Evolutionary conservation across 2,797 vertebrate species (phyloP), one percentile per base, ranked within the genome.

Genomic region (Gambusia yucatana): DNA sequence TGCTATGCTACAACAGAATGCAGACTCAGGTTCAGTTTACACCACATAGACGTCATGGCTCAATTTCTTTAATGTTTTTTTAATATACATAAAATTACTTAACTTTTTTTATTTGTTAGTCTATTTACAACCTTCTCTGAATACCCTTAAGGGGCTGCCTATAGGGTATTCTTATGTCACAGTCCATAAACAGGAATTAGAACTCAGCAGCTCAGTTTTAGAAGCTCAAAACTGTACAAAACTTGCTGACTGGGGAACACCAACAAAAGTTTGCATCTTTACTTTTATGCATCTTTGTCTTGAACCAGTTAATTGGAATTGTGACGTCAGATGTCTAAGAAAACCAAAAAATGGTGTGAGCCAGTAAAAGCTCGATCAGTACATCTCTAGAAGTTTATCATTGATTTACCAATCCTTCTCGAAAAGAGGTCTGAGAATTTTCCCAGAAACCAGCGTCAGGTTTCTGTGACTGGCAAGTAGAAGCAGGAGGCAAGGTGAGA

Each of bases 321-420:
- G 65, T 25, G 3, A 69, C 4, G 7, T 25, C 20, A 25, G 22
- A 43, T 10, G 43, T 11, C 20, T 39, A 41, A 41, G 9, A 39
- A 67, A 67, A 67, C 17, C 17, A 63, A 33, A 20, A 36, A 63
- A 20, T 17, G 7, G 17, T 36, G 20, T 36, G 14, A 36, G 2
- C 17, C 63, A 41, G 22, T 4, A 43, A 41, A 43, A 41, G 39
- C 20, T 10, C 6, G 22, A 43, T 41, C 63, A 11, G 39, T 41
- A 9, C 36, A 67, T n/a, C 39, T 41, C 36, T 43, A 43, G 43
- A 22, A 25, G 9, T 41, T 4, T 72, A 86, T 77, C 71, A 87
- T 86, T 90, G 82, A 92, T 88, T 82, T 30, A 84, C 71, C 77
- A 75, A 84, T 81, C 67, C 71, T 81, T 72, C 59, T 59, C 71